Evolutionary conservation across 2,797 vertebrate species (phyloP), one percentile per base, ranked within the genome.

Genomic region (Pteronotus mesoamericanus): DNA sequence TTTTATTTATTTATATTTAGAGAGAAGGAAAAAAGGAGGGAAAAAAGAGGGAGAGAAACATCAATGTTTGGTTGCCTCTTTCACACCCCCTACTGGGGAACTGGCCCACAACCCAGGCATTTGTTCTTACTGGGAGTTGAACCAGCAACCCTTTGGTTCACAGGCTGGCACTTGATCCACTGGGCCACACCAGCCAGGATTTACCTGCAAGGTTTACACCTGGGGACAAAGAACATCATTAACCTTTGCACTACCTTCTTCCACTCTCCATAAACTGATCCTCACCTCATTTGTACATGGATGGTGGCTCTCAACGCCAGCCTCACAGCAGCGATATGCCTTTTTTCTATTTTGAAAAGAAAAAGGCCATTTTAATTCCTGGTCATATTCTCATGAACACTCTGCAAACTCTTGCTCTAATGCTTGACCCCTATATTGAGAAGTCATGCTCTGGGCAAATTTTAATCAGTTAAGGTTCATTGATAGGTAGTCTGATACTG

Each of bases 391-490:
- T 88, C 78, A 61, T 77, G 29, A 93, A 44, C 21, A 66, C 42
- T 79, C 48, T 34, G 32, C 48, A 96, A 91, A 92, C 18, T 74
- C 69, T 80, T 53, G 48, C 79, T 82, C 42, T 74, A 42, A 69
- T 74, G 57, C 82, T 46, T 89, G 68, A 96, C 69, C 66, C 26
- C 79, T 34, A 59, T 19, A 75, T 24, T 83, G 39, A 92, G 29
- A 95, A 92, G 79, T 77, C 74, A 85, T 74, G 51, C 12, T 29
- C 68, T 39, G 44, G 51, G 39, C 85, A 92, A 83, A 86, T 89
- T 94, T 94, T 95, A 91, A 87, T 86, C 79, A 77, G 75, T 90
- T 92, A 75, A 88, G n/a, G 48, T 90, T 96, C 94, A 94, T 3
- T 61, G 69, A 91, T 18, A 55, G 34, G 44, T 95, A 80, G 77